Conservation (phyloP, 2,888 invertebrate species). For the Acanthosoma haemorrhoidale region DNA sequence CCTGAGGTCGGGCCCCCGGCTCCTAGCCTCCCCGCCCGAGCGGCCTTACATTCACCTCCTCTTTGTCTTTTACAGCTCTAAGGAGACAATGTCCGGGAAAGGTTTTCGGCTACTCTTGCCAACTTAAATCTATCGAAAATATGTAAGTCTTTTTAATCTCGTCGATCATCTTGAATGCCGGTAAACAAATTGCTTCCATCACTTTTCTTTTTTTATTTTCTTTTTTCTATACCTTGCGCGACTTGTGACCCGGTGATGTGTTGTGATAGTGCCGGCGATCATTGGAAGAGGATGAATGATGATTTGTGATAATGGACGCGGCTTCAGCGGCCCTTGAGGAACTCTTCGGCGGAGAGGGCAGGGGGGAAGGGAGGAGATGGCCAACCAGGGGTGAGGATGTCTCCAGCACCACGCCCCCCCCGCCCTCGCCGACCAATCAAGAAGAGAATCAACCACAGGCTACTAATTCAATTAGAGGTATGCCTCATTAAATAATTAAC, state of each 20-base stretch:
- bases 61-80: constrained; percentile 18
- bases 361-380: constrained; percentile 33
- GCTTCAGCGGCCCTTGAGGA: constrained; percentile 46
- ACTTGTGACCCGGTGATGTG: not conserved
- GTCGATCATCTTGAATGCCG: too few species aligned
- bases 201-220: not conserved
- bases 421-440: constrained; percentile 49
- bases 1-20: not conserved
- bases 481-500: not conserved
- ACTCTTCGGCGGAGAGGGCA: constrained; percentile 47
- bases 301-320: constrained; percentile 48
- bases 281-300: constrained; percentile 41
- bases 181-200: too few species aligned
- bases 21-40: not conserved
- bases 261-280: constrained; percentile 11
- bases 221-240: not conserved
- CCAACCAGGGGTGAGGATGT: constrained; percentile 42
- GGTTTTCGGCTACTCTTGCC: not conserved
- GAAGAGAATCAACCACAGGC: constrained; percentile 47
- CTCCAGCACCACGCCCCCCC: constrained; percentile 58
- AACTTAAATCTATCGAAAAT: not conserved
- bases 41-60: not conserved
- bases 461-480: constrained; percentile 64
- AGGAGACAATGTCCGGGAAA: not conserved
- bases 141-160: too few species aligned